A percentile compares a stretch with the other conserved stretches of the same genome.
These are phyloP conservation scores for Hyphantria cunea DNA, from an alignment of 1,140 invertebrate genomes.

Conservation along the genomic window DNA sequence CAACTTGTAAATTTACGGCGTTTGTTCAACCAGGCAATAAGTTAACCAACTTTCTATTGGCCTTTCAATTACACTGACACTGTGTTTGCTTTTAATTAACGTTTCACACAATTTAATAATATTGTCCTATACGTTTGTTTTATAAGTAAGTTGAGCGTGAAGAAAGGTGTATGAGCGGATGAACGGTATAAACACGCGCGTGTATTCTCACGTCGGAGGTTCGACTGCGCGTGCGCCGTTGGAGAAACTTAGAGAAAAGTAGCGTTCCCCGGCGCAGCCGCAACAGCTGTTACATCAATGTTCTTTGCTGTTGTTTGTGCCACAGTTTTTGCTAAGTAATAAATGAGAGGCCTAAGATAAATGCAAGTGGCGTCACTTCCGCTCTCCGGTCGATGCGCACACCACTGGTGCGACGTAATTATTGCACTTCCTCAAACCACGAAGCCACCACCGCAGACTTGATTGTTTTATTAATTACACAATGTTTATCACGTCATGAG, in stretches of 20 bases:
- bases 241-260: conserved; percentile 76
- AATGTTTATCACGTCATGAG: neutral
- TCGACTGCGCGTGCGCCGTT: conserved; percentile 56
- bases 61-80: conserved; percentile 44
- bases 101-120: conserved; percentile 35
- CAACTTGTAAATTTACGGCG: conserved; percentile 38
- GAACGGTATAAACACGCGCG: conserved; percentile 41
- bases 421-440: conserved; percentile 2
- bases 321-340: conserved; percentile 43
- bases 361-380: conserved; percentile 43
- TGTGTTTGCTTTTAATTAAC: conserved; percentile 31
- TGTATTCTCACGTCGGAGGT: conserved; percentile 44
- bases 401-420: conserved; percentile 25
- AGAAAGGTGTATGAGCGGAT: conserved; percentile 12
- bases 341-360: conserved; percentile 34
- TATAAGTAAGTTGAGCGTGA: conserved; percentile 22
- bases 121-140: conserved; percentile 19
- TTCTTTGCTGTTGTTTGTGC: conserved; percentile 46
- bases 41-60: conserved; percentile 44
- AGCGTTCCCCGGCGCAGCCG: conserved; percentile 47
- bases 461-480: conserved; percentile 31
- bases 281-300: conserved; percentile 70
- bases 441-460: conserved; percentile 19
- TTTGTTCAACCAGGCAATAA: conserved; percentile 44
- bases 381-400: conserved; percentile 42